Conservation (phyloP, 2,888 invertebrate genomes). For the Gerris lacustris region DNA sequence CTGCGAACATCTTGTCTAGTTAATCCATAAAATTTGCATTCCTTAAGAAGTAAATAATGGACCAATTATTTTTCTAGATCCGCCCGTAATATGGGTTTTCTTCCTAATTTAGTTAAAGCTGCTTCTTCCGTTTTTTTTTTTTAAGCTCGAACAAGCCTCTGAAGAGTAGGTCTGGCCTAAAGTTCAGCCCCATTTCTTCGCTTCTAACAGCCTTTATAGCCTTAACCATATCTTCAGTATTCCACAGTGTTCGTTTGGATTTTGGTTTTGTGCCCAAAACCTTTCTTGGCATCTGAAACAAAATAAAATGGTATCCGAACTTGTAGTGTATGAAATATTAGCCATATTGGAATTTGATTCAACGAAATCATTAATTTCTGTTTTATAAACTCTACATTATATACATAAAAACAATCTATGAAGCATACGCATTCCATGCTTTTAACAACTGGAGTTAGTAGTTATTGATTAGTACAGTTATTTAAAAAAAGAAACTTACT, state of each 20-base stretch:
- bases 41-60: conserved; percentile 14
- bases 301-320: too few species aligned
- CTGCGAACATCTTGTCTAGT: conserved; percentile 16
- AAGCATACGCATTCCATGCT: too few species aligned
- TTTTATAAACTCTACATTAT: too few species aligned
- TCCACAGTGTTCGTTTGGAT: conserved; percentile 13
- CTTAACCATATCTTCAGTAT: conserved; percentile 14
- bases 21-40: conserved; percentile 16
- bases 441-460: too few species aligned
- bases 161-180: conserved; percentile 11
- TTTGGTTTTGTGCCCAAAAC: not conserved
- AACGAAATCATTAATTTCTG: too few species aligned
- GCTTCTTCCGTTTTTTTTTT: conserved; percentile 4
- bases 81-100: conserved; percentile 13
- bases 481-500: too few species aligned
- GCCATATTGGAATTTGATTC: too few species aligned
- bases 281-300: not conserved
- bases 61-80: conserved; percentile 15
- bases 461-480: too few species aligned
- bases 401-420: too few species aligned
- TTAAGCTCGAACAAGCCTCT: conserved; percentile 15
- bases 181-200: conserved; percentile 15
- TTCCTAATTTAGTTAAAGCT: conserved; percentile 6
- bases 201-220: conserved; percentile 17
- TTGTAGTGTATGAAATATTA: too few species aligned